Conservation (phyloP, 2,888 invertebrate genomes). For the Metallyticus violacea region DNA sequence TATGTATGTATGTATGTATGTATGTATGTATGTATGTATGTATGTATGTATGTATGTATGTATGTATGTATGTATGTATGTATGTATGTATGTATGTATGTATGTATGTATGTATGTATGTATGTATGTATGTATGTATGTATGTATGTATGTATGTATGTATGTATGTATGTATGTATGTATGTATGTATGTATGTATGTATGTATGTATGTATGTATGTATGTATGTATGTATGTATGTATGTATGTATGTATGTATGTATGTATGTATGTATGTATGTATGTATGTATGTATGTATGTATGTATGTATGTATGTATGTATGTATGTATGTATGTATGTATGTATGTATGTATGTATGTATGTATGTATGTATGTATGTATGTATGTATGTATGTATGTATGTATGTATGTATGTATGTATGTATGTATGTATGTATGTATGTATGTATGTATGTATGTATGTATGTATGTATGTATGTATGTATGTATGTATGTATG, state of each 20-base stretch:
- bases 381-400: conserved; percentile 2
- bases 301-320: background rate
- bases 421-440: background rate
- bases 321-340: background rate
- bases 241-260: too few relatives aligned
- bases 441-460: background rate
- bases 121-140: background rate
- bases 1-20: background rate
- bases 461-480: background rate
- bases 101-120: background rate
- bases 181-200: background rate
- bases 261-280: too few relatives aligned
- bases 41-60: background rate
- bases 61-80: background rate
- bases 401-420: background rate
- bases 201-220: background rate
- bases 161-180: background rate
- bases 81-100: background rate
- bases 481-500: background rate
- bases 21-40: background rate
- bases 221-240: background rate
- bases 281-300: too few relatives aligned
- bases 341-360: background rate
- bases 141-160: background rate
- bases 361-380: background rate